Conservation (phyloP, 2,888 invertebrate species). For the Matsumyia berberina region DNA sequence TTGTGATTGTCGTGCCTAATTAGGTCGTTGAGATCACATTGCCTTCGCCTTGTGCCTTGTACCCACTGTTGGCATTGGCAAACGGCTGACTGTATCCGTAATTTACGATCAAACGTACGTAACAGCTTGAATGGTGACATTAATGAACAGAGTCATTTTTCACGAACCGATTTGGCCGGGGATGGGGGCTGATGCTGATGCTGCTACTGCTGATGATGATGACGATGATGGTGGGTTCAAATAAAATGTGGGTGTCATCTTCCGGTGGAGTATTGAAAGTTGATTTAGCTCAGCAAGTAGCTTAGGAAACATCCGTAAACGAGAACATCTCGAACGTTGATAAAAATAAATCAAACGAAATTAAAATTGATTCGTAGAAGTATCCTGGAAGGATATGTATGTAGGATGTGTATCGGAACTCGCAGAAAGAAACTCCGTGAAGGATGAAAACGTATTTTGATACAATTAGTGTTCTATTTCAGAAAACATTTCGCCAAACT, state of each 20-base stretch:
- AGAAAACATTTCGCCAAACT: too few species aligned
- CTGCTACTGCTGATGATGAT: too few species aligned
- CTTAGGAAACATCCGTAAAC: background rate
- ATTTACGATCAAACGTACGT: conserved; percentile 32
- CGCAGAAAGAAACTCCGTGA: too few species aligned
- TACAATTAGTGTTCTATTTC: too few species aligned
- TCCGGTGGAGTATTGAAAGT: conserved; percentile 2
- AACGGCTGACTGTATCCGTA: conserved; percentile 1
- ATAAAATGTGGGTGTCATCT: background rate
- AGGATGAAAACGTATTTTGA: too few species aligned
- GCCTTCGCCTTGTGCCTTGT: background rate
- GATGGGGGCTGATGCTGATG: too few species aligned
- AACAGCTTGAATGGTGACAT: conserved; percentile 22
- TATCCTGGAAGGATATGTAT: background rate
- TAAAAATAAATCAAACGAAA: conserved; percentile 6
- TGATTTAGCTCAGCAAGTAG: background rate
- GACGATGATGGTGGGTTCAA: background rate
- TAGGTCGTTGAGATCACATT: conserved; percentile 38
- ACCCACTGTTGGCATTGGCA: background rate
- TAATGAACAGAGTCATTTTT: conserved; percentile 31
- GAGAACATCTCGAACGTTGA: background rate
- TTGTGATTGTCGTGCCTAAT: conserved; percentile 53
- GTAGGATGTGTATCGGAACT: background rate
- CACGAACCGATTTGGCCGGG: background rate
- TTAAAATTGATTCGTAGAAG: background rate